Base-by-base conservation (phyloP, 2,113 vertebrate species). In the Gallinago media region DNA sequence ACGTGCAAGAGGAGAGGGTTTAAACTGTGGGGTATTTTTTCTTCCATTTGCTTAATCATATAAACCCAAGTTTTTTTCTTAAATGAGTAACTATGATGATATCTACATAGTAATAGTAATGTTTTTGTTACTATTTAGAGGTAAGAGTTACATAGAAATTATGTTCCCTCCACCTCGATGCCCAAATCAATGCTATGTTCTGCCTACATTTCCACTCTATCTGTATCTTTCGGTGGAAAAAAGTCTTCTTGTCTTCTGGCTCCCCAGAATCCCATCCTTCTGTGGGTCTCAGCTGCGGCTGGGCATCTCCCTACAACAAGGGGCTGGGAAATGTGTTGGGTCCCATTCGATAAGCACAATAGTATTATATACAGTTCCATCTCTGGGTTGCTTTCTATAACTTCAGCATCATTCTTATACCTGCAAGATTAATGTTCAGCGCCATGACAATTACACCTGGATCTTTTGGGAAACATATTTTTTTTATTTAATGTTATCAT, bases 91-190 rank as follows among this genome's bases (percentile, higher is more conserved):
- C 10, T 61, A 7, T 14, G 47, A 61, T 22, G 65, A 78, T 16
- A 21, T 46, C 15, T 89, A 8, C 18, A 26, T 25, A 25, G 15
- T 12, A 44, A 26, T 25, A 25, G 15, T 12, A 44, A 27, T 27
- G 23, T 12, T 78, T 87, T 71, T 15, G 50, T 72, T 61, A 23
- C 8, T 46, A 2, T 52, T 52, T 36, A 65, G 49, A 36, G 25
- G 11, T 50, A 55, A 49, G 8, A 19, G 8, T 76, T 92, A 50
- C 26, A 15, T 3, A 62, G 49, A 83, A 83, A 47, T 46, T 18
- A 8, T 0, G 0, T 54, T 2, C 12, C 5, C 10, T 47, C 6
- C 8, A 23, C 3, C 26, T 27, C 1, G 4, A 26, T 76, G 56
- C 9, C 26, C 26, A 52, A 1, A 22, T 52, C 47, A 71, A 50